A percentile compares a stretch with the other conserved stretches of the same genome.
Evolutionary conservation across 2,113 vertebrate genomes (phyloP).

Genomic region (Nyctibius bracteatus): DNA sequence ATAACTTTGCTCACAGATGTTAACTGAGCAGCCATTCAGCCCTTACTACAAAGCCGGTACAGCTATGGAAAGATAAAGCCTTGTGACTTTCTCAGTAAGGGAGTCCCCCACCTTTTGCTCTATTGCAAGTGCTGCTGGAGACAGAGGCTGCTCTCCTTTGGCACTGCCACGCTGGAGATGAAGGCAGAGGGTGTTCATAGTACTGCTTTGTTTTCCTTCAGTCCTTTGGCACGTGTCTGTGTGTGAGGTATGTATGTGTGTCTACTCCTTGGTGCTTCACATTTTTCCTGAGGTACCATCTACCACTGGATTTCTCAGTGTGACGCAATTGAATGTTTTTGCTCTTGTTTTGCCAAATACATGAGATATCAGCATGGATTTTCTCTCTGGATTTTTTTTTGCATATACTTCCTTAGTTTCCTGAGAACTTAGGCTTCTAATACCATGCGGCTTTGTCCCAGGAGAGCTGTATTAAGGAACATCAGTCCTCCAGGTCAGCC

Average conservation of each 20-base stretch:
- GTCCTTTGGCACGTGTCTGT: rapidly evolving
- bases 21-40: neutral
- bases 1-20: neutral
- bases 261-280: neutral
- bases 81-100: rapidly evolving
- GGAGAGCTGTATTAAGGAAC: neutral
- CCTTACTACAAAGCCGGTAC: neutral
- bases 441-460: neutral
- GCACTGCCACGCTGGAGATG: neutral
- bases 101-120: neutral
- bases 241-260: rapidly evolving
- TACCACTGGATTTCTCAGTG: rapidly evolving
- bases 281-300: neutral
- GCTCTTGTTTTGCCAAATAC: neutral
- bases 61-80: neutral
- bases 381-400: neutral
- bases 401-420: neutral
- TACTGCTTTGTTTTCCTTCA: neutral
- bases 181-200: neutral
- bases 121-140: neutral
- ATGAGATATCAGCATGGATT: neutral
- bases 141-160: neutral
- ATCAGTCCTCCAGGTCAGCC: neutral
- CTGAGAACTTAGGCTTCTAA: neutral
- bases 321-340: neutral